phyloP scores from a whole-genome alignment of 2,113 vertebrate species.

The Callionymus lyra region DNA sequence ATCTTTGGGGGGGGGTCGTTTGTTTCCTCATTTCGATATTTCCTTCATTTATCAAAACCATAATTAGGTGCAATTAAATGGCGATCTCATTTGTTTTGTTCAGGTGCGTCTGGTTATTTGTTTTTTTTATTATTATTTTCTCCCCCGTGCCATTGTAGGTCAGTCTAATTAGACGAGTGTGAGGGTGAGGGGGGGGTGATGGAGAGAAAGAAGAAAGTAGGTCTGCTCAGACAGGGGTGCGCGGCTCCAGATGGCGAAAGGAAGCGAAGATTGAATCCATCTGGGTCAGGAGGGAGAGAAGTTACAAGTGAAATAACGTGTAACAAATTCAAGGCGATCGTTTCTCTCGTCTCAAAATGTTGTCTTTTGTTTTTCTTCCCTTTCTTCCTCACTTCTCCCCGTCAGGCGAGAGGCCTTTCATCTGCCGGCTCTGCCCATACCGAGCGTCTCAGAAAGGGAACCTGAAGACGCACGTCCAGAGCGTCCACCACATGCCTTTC shows the following conservation, averaged over 20 bases:
- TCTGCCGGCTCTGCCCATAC: conserved; percentile 69
- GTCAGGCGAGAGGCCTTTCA: conserved; percentile 64
- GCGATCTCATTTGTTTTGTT: conserved; percentile 74
- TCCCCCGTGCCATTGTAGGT: conserved; percentile 53
- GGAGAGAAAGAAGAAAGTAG: conserved; percentile 41
- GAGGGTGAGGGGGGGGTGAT: conserved; percentile 30
- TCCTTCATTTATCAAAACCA: conserved; percentile 80
- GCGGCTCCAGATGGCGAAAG: conserved; percentile 24
- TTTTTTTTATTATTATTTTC: conserved; percentile 35
- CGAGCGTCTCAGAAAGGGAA: conserved; percentile 84
- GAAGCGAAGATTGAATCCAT: conserved; percentile 16
- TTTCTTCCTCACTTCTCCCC: neutral
- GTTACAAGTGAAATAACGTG: conserved; percentile 22
- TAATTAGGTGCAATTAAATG: conserved; percentile 79
- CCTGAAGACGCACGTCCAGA: conserved; percentile 69
- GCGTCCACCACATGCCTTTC: conserved; percentile 58
- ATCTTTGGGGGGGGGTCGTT: conserved; percentile 60
- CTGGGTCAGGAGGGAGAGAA: conserved; percentile 21
- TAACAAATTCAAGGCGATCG: conserved; percentile 8
- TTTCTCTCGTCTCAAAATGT: conserved; percentile 18
- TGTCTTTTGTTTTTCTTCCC: too few relatives aligned
- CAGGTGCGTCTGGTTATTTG: conserved; percentile 61
- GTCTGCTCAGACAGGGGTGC: conserved; percentile 24
- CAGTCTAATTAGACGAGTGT: conserved; percentile 44
- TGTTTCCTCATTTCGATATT: conserved; percentile 67